These are phyloP conservation scores for Cromileptes altivelis DNA, from an alignment of 2,113 vertebrate species.

Conservation along the genomic window DNA sequence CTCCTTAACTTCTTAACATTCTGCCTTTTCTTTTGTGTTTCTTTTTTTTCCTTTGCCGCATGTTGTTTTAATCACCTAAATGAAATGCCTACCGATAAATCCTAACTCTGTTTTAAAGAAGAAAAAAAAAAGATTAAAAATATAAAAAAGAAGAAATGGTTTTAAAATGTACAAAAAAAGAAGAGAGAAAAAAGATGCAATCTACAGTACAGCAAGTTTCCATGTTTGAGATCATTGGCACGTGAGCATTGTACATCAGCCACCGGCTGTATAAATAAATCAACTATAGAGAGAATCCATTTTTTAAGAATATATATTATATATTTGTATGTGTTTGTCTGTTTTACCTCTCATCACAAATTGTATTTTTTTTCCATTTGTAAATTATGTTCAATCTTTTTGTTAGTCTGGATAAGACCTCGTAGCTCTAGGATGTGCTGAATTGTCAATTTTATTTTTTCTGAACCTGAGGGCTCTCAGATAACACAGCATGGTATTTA, in stretches of 20 bases:
- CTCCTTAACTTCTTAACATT: slow-evolving; percentile 75
- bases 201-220: slow-evolving; percentile 75
- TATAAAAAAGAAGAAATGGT: slow-evolving; percentile 68
- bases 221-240: slow-evolving; percentile 78
- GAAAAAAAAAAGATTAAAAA: slow-evolving; percentile 42
- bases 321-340: slow-evolving; percentile 88
- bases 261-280: slow-evolving; percentile 83
- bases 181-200: slow-evolving; percentile 67
- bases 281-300: slow-evolving; percentile 87
- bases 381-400: slow-evolving; percentile 84
- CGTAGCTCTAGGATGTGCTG: slow-evolving; percentile 80
- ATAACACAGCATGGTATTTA: slow-evolving; percentile 70
- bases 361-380: slow-evolving; percentile 77
- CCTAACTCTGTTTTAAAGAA: slow-evolving; percentile 80
- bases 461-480: slow-evolving; percentile 74
- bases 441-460: slow-evolving; percentile 58
- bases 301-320: slow-evolving; percentile 89
- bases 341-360: slow-evolving; percentile 82
- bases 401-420: slow-evolving; percentile 73
- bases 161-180: slow-evolving; percentile 68
- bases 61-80: slow-evolving; percentile 89
- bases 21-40: slow-evolving; percentile 77
- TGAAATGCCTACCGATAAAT: slow-evolving; percentile 78
- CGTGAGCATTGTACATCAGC: slow-evolving; percentile 81
- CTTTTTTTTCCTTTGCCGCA: slow-evolving; percentile 80